Conservation (phyloP, 1,140 invertebrate species). For the Heterodera carotae region DNA sequence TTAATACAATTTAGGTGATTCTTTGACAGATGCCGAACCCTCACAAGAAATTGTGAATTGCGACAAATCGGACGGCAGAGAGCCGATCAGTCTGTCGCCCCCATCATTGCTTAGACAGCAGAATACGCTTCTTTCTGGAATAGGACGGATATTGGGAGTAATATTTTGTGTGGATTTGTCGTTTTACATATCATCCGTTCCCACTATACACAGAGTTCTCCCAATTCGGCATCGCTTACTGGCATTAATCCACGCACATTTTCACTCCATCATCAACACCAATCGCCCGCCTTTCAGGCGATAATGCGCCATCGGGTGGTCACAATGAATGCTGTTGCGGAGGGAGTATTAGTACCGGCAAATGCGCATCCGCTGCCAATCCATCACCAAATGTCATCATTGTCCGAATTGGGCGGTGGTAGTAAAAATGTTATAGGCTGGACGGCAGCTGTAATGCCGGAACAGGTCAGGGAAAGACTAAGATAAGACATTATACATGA, state of each 20-base stretch:
- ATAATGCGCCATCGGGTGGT: not conserved
- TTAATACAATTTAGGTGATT: not conserved
- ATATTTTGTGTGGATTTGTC: not conserved
- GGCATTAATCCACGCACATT: conserved; percentile 5
- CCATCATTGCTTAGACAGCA: not conserved
- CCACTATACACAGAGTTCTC: not conserved
- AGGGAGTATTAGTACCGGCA: not conserved
- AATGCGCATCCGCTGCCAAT: not conserved
- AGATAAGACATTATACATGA: too few relatives aligned
- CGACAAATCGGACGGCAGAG: not conserved
- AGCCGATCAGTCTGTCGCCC: not conserved
- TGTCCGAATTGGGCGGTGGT: conserved; percentile 1
- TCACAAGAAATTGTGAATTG: not conserved
- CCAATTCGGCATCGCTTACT: conserved; percentile 15
- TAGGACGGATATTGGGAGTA: not conserved
- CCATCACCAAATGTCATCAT: conserved; percentile 20
- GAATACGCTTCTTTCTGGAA: not conserved
- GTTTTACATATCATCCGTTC: not conserved
- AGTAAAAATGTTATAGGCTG: not conserved
- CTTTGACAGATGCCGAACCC: not conserved
- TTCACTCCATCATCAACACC: not conserved
- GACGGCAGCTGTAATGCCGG: conserved; percentile 31
- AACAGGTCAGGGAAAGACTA: conserved; percentile 5
- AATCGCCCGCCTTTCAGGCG: not conserved
- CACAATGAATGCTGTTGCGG: not conserved